Conservation (phyloP, 1,140 invertebrate genomes). For the Drosophila asahinai region DNA sequence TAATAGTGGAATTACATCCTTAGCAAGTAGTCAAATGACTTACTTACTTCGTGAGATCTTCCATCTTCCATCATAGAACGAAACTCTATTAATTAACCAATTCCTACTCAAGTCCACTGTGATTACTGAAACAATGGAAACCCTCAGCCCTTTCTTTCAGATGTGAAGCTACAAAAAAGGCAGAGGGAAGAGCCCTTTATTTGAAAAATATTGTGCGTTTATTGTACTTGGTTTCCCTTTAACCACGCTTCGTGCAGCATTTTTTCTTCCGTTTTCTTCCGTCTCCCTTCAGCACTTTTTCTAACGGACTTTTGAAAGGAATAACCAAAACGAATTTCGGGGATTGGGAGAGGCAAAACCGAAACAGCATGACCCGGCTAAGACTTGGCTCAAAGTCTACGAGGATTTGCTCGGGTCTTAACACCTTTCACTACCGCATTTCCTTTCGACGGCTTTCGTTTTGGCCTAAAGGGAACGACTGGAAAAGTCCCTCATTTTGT, state of each 20-base stretch:
- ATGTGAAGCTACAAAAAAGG: background rate
- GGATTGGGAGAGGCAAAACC: conserved; percentile 35
- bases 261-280: conserved; percentile 11
- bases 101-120: background rate
- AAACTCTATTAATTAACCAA: conserved; percentile 9
- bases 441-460: conserved; percentile 20
- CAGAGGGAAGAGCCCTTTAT: background rate
- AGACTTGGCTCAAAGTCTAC: conserved; percentile 56
- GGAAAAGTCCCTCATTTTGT: conserved; percentile 1
- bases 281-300: conserved; percentile 9
- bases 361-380: conserved; percentile 45
- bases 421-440: conserved; percentile 46
- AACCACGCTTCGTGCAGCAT: background rate
- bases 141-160: background rate
- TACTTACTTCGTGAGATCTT: background rate
- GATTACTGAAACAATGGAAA: conserved; percentile 5
- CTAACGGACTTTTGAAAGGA: conserved; percentile 7
- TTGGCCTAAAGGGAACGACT: conserved; percentile 3
- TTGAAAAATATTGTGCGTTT: conserved; percentile 14
- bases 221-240: conserved; percentile 9
- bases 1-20: no score
- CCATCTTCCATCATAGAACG: background rate
- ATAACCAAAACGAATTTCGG: conserved; percentile 27
- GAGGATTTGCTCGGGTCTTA: conserved; percentile 52
- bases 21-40: no score